phyloP scores from a whole-genome alignment of 1,140 invertebrate species.

The Odontomachus brunneus region DNA sequence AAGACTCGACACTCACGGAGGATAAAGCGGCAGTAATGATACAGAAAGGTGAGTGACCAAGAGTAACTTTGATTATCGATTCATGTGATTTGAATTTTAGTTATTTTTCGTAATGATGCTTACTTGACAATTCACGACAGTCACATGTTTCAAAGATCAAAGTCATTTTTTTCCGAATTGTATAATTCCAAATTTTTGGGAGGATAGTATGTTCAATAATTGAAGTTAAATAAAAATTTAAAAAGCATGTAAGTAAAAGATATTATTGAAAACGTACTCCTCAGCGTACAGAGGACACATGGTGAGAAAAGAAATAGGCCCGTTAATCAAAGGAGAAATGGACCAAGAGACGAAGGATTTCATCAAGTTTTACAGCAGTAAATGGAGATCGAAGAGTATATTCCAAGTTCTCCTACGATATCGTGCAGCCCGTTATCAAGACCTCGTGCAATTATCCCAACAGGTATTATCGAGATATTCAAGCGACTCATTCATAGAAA shows the following conservation, averaged over 20 bases:
- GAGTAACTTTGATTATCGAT: conserved; percentile 14
- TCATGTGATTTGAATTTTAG: conserved; percentile 6
- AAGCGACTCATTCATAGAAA: neutral
- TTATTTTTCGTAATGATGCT: neutral
- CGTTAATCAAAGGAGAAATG: conserved; percentile 87
- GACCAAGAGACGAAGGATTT: conserved; percentile 90
- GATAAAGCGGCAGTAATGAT: conserved; percentile 90
- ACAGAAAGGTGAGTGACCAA: conserved; percentile 88
- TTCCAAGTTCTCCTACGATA: conserved; percentile 94
- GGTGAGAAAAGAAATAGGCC: conserved; percentile 88
- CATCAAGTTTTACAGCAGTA: conserved; percentile 90
- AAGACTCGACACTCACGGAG: conserved; percentile 77
- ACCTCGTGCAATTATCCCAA: conserved; percentile 93
- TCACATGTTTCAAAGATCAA: neutral
- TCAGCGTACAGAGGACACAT: conserved; percentile 90
- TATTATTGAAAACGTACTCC: neutral
- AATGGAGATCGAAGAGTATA: conserved; percentile 92
- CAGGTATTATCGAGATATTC: conserved; percentile 86
- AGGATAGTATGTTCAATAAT: too few relatives aligned
- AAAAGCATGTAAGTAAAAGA: too few relatives aligned
- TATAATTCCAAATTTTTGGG: too few relatives aligned
- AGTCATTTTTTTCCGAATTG: too few relatives aligned
- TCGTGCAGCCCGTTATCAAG: conserved; percentile 91
- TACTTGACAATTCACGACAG: neutral
- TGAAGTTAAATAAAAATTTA: too few relatives aligned